Base-by-base conservation (phyloP, 2,113 vertebrate species). In the Ictalurus furcatus region DNA sequence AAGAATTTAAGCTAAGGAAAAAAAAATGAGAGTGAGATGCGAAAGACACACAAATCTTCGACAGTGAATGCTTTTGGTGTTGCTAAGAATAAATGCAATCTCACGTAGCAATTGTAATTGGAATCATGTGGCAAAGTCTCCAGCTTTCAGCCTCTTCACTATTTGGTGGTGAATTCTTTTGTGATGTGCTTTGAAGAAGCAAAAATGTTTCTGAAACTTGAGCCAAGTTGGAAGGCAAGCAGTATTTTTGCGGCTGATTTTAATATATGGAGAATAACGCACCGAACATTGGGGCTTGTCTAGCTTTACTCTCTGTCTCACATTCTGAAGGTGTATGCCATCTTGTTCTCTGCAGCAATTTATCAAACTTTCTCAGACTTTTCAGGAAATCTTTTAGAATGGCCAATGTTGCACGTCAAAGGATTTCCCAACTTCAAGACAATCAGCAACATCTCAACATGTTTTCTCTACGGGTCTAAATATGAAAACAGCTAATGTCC, bases 101-200 rank as follows among this genome's bases (percentile, higher is more conserved):
- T 54, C 48, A 56, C 16, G 7, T 34, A 8, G 79, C 28, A 34
- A 56, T 37, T 82, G 11, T 34, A 59, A 25, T 34, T 52, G 80
- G 63, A 56, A 63, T 63, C 37, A 30, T 34, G 17, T 7, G 17
- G 23, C 12, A 3, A 7, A 4, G 37, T 34, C 48, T 44, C 65
- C 37, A 52, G 23, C 23, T 21, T 25, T 73, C n/a, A 59, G 14
- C 17, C 16, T 52, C 37, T 52, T 11, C 16, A n/a, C 56, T 74
- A 34, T 19, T 65, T 7, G 37, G 25, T 52, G 54, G 13, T 48
- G 74, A 14, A n/a, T 63, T 80, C 23, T 56, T 87, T 30, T 58
- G 58, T 56, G n/a, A 69, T 81, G 61, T 61, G 48, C 79, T 88
- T 84, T 44, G 54, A 83, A 83, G 6, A 30, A 58, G 52, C 9